Base-by-base conservation (phyloP, 2,888 invertebrate genomes). In the Scrobipalpa costella region DNA sequence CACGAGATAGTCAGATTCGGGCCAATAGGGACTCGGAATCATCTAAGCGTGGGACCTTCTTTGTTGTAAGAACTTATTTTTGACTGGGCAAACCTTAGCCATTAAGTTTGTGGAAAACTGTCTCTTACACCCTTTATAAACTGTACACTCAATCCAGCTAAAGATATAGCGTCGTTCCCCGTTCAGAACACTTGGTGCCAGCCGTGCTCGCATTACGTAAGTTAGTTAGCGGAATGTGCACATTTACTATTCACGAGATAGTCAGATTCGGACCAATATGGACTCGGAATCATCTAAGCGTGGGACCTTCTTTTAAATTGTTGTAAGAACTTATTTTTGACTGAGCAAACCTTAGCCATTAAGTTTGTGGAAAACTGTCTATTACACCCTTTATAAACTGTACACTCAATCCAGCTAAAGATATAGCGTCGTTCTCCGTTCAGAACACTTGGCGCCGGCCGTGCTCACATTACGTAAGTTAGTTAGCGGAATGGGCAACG, bases 401-500 rank as follows among this genome's bases (percentile, higher is more conserved):
- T 40, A 40, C 1, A 40, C 11, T 40, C 40, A 40, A 13, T 40
- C 1, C 40, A n/a, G 13, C 40, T 13, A 40, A 40, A 40, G 11
- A 40, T 40, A 7, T 40, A 1, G n/a, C 17, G 21, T 21, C 21
- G n/a, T n/a, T n/a, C 59, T n/a, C 15, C 9, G 27, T 19, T 27
- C 13, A 47, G 47, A 47, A 44, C 1, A 59, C 40, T 59, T n/a
- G n/a, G n/a, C n/a, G n/a, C n/a, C 27, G 49, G n/a, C 60, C 7
- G 27, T 49, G 40, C 21, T 58, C 13, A 33, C 13, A 38, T 60
- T 47, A 60, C 60, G 60, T 49, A 60, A 60, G 60, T 47, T 60
- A 60, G 60, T 60, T 60, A 60, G 47, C 34, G 47, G 11, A 60
- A 60, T 60, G 44, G 44, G 40, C 7, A 13, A 15, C 38, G 15